Conservation (phyloP, 1,140 invertebrate genomes). For the Drosophila carrolli region DNA sequence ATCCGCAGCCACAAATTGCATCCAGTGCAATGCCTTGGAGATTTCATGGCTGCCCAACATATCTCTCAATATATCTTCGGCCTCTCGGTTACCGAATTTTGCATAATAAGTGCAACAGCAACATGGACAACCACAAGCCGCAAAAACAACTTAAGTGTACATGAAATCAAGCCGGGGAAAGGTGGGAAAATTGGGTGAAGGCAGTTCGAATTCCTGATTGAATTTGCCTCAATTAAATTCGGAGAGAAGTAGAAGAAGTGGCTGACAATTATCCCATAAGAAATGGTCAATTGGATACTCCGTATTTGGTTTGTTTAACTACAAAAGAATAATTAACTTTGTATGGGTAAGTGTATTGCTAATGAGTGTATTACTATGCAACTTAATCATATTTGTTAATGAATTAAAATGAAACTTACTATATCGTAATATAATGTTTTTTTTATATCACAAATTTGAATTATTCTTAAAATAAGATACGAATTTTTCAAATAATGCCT, state of each 20-base stretch:
- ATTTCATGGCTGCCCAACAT: constrained; percentile 35
- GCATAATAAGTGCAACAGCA: constrained; percentile 47
- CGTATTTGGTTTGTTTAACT: not conserved
- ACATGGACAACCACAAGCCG: constrained; percentile 46
- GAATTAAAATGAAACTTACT: not conserved
- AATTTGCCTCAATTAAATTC: constrained; percentile 31
- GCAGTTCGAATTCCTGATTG: constrained; percentile 24
- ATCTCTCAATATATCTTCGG: not conserved
- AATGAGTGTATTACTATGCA: not conserved
- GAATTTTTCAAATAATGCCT: too few relatives aligned
- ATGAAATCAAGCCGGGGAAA: constrained; percentile 15
- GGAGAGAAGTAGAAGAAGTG: constrained; percentile 3
- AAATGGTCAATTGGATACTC: constrained; percentile 4
- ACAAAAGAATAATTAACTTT: not conserved
- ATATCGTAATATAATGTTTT: not conserved
- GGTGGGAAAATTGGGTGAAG: constrained; percentile 55
- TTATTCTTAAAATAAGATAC: too few relatives aligned
- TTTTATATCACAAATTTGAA: too few relatives aligned
- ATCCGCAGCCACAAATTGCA: constrained; percentile 58
- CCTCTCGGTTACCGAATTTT: constrained; percentile 34
- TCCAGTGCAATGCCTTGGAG: constrained; percentile 52
- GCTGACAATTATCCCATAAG: not conserved
- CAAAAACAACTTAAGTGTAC: constrained; percentile 52
- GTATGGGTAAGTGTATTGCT: too few relatives aligned
- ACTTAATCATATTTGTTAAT: not conserved